Evolutionary conservation across 2,797 vertebrate genomes (phyloP).

Genomic region (Micropoecilia bifurca): DNA sequence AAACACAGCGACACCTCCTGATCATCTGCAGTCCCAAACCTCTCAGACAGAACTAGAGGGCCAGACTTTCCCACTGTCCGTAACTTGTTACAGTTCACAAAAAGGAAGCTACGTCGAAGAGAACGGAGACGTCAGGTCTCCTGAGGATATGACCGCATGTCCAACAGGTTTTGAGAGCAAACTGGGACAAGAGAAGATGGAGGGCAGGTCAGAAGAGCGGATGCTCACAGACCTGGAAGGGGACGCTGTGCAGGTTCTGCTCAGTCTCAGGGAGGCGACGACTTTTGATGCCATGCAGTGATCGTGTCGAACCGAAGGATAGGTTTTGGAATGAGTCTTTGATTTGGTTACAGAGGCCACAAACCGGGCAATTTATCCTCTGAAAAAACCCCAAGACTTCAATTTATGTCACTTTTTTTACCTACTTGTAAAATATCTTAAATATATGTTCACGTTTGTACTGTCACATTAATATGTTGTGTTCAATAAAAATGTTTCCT

Average conservation of each 20-base stretch:
- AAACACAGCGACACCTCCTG: background rate
- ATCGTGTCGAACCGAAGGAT: background rate
- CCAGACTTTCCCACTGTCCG: background rate
- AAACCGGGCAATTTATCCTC: background rate
- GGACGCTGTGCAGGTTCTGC: constrained; percentile 41
- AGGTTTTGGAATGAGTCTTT: background rate
- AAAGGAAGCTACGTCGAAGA: background rate
- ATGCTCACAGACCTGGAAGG: constrained; percentile 40
- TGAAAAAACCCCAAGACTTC: background rate
- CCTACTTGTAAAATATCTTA: background rate
- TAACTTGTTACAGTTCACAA: background rate
- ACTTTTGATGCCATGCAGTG: background rate
- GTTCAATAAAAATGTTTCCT: constrained; percentile 17
- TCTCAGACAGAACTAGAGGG: background rate
- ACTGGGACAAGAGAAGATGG: background rate
- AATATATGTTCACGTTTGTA: background rate
- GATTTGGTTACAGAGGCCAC: background rate
- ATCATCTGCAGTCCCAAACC: background rate
- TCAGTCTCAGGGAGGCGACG: constrained; percentile 30
- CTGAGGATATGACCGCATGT: background rate
- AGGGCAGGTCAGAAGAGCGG: background rate
- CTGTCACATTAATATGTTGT: background rate
- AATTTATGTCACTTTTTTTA: background rate
- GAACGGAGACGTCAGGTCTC: background rate
- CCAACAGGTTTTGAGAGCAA: background rate